Evolutionary conservation across 2,888 invertebrate species (phyloP).

Genomic region (Catocala fraxini): DNA sequence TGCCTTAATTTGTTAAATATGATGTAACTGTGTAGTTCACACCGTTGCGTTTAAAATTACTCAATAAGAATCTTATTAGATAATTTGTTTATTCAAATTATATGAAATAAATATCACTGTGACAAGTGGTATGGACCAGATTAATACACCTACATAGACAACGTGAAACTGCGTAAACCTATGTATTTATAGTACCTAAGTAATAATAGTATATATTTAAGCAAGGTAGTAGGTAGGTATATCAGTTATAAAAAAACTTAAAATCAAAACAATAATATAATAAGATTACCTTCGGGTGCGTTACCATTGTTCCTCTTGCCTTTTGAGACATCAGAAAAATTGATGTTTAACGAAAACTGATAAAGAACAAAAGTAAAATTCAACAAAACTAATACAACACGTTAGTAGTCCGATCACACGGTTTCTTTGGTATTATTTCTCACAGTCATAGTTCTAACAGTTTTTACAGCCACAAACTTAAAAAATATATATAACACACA

Average conservation of each 20-base stretch:
- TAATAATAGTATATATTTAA: conserved; percentile 7
- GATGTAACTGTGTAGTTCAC: conserved; percentile 17
- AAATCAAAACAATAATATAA: background rate
- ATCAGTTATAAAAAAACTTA: background rate
- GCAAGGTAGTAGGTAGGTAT: background rate
- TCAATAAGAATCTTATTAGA: conserved; percentile 7
- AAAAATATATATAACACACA: conserved; percentile 46
- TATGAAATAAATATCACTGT: background rate
- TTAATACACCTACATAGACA: conserved; percentile 2
- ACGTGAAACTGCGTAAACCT: background rate
- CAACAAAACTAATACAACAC: conserved; percentile 70
- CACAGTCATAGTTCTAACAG: conserved; percentile 58
- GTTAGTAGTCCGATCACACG: conserved; percentile 75
- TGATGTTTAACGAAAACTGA: conserved; percentile 55
- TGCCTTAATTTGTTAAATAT: conserved; percentile 19
- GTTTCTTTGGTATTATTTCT: conserved; percentile 79
- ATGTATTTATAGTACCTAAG: background rate
- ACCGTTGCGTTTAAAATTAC: background rate
- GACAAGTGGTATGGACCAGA: background rate
- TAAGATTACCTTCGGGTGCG: conserved; percentile 76
- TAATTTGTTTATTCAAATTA: conserved; percentile 13
- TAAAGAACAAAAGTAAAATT: conserved; percentile 58
- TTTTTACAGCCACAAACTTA: conserved; percentile 64
- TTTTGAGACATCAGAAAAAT: conserved; percentile 78
- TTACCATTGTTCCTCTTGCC: conserved; percentile 83